Base-by-base conservation (phyloP, 2,113 vertebrate genomes). In the Probosciger aterrimus region DNA sequence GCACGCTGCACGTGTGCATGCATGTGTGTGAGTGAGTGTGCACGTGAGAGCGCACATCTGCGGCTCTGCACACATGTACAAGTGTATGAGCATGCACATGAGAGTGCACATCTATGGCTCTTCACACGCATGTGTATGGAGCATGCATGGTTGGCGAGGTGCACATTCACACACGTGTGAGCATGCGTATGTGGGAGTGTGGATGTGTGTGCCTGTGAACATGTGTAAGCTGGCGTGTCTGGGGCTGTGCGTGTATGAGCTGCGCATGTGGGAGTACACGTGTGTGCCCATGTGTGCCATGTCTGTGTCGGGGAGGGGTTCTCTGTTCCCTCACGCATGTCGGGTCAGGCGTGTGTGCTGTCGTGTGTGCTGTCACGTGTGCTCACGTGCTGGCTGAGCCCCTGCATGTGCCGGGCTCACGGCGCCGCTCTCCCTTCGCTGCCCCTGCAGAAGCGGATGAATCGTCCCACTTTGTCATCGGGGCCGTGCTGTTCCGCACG, bases 401-500 rank as follows among this genome's bases (percentile, higher is more conserved):
- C 64, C 28, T 6, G 50, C 11, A 9, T 44, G 69, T 41, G 71
- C 31, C 13, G 3, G 55, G 50, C 12, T 82, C 12, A 63, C 18
- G 10, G 52, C 18, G 1, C 82, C 3, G 7, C 22, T 89, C n/a
- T 68, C 65, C 30, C 25, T 10, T 50, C 28, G n/a, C 60, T 81
- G 92, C 93, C 91, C 68, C 19, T 18, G 96, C 92, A 99, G 99
- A 99, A 92, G 97, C 59, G 3, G 99, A 98, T 3, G 99, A 98
- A 87, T 98, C 98, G 7, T 95, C 99, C 55, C 99, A 99, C 97
- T 99, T 99, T 7, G 99, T 99, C 94, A 99, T 99, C 10, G 99
- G 99, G 94, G 98, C 99, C 60, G 98, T 99, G 95, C 97, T 99
- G 85, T 99, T 99, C 96, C 98, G 99, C 91, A 99, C 99, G 4